Evolutionary conservation across 2,113 vertebrate species (phyloP).

Genomic region (Chloebia gouldiae): DNA sequence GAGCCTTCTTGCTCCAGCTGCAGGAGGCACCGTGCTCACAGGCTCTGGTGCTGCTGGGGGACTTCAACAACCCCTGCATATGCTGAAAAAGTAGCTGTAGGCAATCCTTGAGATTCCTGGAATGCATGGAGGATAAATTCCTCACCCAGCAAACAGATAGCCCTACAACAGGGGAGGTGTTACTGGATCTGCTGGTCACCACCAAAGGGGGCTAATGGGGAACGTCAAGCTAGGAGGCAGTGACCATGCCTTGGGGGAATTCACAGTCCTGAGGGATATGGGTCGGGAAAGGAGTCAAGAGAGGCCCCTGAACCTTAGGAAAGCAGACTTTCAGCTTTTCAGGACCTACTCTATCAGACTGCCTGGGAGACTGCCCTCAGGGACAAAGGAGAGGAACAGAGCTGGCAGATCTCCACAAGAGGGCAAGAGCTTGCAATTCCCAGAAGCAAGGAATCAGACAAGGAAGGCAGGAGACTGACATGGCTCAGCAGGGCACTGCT

Average conservation of each 20-base stretch:
- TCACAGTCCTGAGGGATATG: not conserved
- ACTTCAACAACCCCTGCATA: not conserved
- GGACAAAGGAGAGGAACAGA: not conserved
- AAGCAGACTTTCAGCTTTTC: not conserved
- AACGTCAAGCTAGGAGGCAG: not conserved
- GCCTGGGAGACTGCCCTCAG: not conserved
- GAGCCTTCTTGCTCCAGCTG: not conserved
- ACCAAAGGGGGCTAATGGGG: no score
- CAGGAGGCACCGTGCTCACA: accelerated
- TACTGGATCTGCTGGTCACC: not conserved
- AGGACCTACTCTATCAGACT: not conserved
- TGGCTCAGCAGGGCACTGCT: not conserved
- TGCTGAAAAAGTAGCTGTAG: not conserved
- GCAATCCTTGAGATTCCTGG: not conserved
- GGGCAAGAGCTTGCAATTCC: not conserved
- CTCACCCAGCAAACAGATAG: not conserved
- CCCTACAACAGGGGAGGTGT: no score
- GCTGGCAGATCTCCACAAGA: not conserved
- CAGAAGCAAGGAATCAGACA: not conserved
- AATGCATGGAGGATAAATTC: not conserved
- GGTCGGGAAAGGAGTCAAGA: not conserved
- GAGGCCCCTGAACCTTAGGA: not conserved
- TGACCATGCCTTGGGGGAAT: not conserved
- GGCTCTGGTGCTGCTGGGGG: not conserved
- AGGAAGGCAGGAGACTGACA: not conserved